phyloP scores from a whole-genome alignment of 53 echinoderm and acorn worm genomes.

The Temnopleurus reevesii region DNA sequence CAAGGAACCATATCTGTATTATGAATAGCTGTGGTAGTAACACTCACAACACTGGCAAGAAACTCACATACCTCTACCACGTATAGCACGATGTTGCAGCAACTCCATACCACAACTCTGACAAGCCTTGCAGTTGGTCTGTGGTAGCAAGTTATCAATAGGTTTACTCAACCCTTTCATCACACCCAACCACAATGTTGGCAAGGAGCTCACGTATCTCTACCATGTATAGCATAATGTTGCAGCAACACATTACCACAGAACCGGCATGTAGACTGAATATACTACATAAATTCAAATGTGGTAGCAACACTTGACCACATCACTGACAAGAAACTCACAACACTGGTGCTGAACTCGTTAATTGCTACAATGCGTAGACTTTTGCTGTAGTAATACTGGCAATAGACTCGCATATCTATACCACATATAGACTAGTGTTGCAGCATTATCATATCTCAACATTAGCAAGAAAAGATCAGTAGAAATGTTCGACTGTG shows the following conservation, averaged over 20 bases:
- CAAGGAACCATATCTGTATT: neutral
- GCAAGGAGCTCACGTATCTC: slow-evolving; percentile 82
- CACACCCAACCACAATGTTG: slow-evolving; percentile 74
- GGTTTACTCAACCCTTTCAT: slow-evolving; percentile 86
- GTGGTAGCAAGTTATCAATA: slow-evolving; percentile 80
- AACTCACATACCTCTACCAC: neutral
- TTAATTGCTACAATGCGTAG: too few relatives aligned
- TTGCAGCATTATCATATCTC: too few relatives aligned
- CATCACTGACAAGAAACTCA: too few relatives aligned
- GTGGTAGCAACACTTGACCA: too few relatives aligned
- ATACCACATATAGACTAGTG: too few relatives aligned
- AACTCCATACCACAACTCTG: slow-evolving; percentile 27
- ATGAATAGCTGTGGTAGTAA: neutral
- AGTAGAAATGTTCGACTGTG: too few relatives aligned
- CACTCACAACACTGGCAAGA: neutral
- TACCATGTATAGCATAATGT: slow-evolving; percentile 76
- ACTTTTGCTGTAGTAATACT: too few relatives aligned
- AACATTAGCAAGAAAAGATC: too few relatives aligned
- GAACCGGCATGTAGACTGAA: neutral
- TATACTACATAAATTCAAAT: too few relatives aligned
- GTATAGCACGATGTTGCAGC: neutral
- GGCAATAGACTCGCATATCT: too few relatives aligned
- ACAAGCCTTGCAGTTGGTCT: slow-evolving; percentile 74
- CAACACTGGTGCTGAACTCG: too few relatives aligned
- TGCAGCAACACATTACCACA: neutral